Percentiles rank a stretch among this genome's conserved stretches.
Evolutionary conservation across 2,797 vertebrate species (phyloP).

Genomic region (Sebastes baramenuke): DNA sequence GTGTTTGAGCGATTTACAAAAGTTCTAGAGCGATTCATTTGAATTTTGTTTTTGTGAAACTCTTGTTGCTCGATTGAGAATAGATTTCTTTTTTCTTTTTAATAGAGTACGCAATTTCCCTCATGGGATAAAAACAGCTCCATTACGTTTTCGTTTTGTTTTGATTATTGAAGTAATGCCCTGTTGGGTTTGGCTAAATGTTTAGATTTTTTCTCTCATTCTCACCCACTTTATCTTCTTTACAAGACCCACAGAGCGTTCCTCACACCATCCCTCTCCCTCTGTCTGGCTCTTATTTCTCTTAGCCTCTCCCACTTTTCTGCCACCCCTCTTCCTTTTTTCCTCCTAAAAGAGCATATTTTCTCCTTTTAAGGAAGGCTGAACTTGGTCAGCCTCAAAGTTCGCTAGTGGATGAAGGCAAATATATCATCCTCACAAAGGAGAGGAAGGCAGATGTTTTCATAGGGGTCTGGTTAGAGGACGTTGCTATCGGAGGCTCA

Average conservation of each 20-base stretch:
- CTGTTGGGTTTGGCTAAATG: constrained; percentile 40
- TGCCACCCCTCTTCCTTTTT: constrained; percentile 66
- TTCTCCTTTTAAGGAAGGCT: constrained; percentile 85
- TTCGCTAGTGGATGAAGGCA: constrained; percentile 63
- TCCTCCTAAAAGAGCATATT: constrained; percentile 78
- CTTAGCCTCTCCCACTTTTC: constrained; percentile 63
- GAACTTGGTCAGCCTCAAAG: constrained; percentile 67
- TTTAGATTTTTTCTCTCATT: constrained; percentile 60
- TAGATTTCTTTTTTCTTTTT: background rate
- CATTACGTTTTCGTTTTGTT: constrained; percentile 19
- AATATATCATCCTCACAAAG: constrained; percentile 73
- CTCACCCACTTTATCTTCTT: constrained; percentile 52
- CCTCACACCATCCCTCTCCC: constrained; percentile 43
- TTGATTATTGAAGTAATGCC: constrained; percentile 21
- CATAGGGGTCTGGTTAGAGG: constrained; percentile 55
- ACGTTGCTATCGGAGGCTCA: constrained; percentile 45
- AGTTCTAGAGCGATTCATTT: background rate
- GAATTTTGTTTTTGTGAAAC: background rate
- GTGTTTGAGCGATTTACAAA: background rate
- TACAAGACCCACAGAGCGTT: constrained; percentile 42
- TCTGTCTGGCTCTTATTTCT: constrained; percentile 39
- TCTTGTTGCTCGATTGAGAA: background rate
- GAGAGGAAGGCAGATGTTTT: constrained; percentile 72
- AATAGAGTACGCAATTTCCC: background rate
- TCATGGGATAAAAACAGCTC: background rate